Percentiles rank a stretch among this genome's conserved stretches.
Conservation (phyloP, 2,888 invertebrate genomes). For the Calliscelio sp. region DNA sequence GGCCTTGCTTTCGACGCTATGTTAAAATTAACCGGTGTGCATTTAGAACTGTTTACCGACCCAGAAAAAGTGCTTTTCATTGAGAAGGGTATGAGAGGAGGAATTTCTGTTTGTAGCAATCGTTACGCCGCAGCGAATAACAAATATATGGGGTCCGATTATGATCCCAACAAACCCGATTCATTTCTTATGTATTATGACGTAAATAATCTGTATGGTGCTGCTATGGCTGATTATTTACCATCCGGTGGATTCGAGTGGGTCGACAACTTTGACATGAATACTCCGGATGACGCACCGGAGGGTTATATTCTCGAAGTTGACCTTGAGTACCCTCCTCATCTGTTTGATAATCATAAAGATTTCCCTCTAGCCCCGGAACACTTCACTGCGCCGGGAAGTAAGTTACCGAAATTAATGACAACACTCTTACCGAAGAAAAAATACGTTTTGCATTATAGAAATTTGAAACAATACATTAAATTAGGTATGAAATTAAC, state of each 20-base stretch:
- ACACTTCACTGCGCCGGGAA: no score
- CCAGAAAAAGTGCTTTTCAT: no score
- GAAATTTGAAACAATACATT: no score
- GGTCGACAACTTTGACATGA: no score
- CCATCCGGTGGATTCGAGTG: no score
- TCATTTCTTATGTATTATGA: constrained; percentile 9
- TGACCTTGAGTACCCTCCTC: constrained; percentile 13
- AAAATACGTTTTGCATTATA: not conserved
- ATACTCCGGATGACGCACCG: not conserved
- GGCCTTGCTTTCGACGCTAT: constrained; percentile 35
- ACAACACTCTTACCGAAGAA: no score
- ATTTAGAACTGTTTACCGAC: no score
- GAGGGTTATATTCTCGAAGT: constrained; percentile 36
- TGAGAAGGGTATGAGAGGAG: not conserved
- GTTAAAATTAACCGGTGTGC: constrained; percentile 1
- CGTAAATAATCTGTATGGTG: constrained; percentile 20
- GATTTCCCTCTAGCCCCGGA: not conserved
- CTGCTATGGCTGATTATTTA: not conserved
- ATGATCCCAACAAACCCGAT: not conserved
- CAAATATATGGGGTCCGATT: constrained; percentile 1
- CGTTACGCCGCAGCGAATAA: constrained; percentile 15
- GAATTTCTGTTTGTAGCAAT: no score
- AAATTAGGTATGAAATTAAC: not conserved
- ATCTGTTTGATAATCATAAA: no score
- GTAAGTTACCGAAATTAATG: no score